A percentile compares a stretch with the other conserved stretches of the same genome.
Conservation (phyloP, 2,888 invertebrate genomes). For the Scelioninae gen. 2 region DNA sequence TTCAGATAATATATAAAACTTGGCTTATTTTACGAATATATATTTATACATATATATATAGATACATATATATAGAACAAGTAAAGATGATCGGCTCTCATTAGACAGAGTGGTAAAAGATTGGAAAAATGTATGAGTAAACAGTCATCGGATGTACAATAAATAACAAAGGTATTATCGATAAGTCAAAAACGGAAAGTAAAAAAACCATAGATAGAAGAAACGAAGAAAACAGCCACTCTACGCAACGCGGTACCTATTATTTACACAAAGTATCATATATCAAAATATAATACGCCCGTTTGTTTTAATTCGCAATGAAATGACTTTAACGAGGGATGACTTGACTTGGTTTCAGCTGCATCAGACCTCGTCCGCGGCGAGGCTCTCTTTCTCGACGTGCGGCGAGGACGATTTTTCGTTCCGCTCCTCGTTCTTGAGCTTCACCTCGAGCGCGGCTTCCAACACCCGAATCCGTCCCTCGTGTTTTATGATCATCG, state of each 20-base stretch:
- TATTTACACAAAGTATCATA: constrained; percentile 75
- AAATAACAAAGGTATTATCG: constrained; percentile 73
- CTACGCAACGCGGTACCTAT: constrained; percentile 70
- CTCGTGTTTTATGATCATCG: constrained; percentile 96
- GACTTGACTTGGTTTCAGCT: constrained; percentile 34
- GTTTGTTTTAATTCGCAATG: constrained; percentile 67
- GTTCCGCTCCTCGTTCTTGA: constrained; percentile 74
- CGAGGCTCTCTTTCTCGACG: constrained; percentile 70
- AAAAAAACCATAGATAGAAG: constrained; percentile 26
- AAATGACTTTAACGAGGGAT: constrained; percentile 62
- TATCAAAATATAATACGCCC: constrained; percentile 75
- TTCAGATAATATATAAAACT: too few relatives aligned
- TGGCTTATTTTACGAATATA: too few relatives aligned
- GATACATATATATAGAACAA: constrained; percentile 60
- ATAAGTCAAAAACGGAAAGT: constrained; percentile 65
- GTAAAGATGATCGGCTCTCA: constrained; percentile 64
- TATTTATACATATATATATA: too few relatives aligned
- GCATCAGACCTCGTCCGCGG: constrained; percentile 73
- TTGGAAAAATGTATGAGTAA: constrained; percentile 62
- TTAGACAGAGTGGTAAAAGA: constrained; percentile 64
- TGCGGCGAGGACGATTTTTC: constrained; percentile 70
- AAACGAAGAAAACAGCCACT: constrained; percentile 63
- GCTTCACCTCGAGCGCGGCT: constrained; percentile 77
- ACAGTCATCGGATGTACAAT: constrained; percentile 72
- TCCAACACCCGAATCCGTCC: constrained; percentile 89